A percentile compares a stretch with the other conserved stretches of the same genome.
Evolutionary conservation across 1,140 invertebrate genomes (phyloP).

Genomic region (Pteromalus puparum): DNA sequence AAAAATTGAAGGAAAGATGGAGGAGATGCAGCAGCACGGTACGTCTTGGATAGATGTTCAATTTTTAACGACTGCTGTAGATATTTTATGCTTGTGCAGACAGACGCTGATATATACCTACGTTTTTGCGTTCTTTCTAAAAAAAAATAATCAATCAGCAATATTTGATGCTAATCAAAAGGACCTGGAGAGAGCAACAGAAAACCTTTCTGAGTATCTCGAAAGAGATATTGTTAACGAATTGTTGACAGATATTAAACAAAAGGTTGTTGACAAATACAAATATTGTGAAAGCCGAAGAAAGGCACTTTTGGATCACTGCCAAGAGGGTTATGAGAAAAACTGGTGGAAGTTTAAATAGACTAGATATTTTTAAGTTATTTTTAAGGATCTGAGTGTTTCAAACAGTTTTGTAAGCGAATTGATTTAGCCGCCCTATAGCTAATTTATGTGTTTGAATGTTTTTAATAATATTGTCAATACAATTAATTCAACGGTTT

Average conservation of each 20-base stretch:
- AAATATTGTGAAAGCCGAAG: slow-evolving; percentile 98
- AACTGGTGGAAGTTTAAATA: slow-evolving; percentile 96
- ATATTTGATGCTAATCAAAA: slow-evolving; percentile 99
- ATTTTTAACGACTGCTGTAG: slow-evolving; percentile 97
- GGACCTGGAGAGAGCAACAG: slow-evolving; percentile 97
- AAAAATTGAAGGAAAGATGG: slow-evolving; percentile 98
- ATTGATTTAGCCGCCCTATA: too few species aligned
- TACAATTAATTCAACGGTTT: too few species aligned
- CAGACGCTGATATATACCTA: slow-evolving; percentile 99
- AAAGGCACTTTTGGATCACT: slow-evolving; percentile 96
- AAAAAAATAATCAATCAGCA: slow-evolving; percentile 98
- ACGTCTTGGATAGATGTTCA: slow-evolving; percentile 99
- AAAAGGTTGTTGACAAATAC: slow-evolving; percentile 99
- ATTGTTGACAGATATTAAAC: slow-evolving; percentile 99
- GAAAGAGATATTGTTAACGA: slow-evolving; percentile 98
- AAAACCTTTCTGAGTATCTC: slow-evolving; percentile 97
- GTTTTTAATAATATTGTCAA: too few species aligned
- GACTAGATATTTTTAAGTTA: too few species aligned
- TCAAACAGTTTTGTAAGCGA: too few species aligned
- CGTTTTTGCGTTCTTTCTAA: slow-evolving; percentile 98
- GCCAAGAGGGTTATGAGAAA: slow-evolving; percentile 98
- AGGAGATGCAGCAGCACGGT: slow-evolving; percentile 99
- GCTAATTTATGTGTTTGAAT: too few species aligned
- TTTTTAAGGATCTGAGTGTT: too few species aligned
- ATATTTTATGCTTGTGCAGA: slow-evolving; percentile 97